Percentiles rank a stretch among this genome's conserved stretches.
Conservation (phyloP, 2,888 invertebrate genomes). For the Caenorhabditis afra region DNA sequence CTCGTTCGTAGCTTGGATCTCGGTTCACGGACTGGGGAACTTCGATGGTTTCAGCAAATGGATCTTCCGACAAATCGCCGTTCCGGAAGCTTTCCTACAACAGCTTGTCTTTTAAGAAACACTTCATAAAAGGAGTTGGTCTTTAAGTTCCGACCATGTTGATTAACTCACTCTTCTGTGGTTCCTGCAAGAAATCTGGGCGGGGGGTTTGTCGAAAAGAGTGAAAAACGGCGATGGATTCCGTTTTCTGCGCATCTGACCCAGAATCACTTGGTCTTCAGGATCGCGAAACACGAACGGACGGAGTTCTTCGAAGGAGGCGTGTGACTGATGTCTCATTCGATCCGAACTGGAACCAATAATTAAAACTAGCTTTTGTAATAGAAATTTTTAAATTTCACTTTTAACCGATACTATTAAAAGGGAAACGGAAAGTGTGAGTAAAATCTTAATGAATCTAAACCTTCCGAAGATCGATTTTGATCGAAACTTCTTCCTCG, state of each 20-base stretch:
- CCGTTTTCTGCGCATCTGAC: constrained; percentile 30
- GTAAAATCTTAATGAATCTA: constrained; percentile 15
- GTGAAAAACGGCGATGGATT: constrained; percentile 61
- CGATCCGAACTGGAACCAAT: constrained; percentile 60
- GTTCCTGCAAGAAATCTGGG: constrained; percentile 24
- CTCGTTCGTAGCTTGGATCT: constrained; percentile 44
- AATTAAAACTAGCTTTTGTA: too few relatives aligned
- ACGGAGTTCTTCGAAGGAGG: constrained; percentile 58
- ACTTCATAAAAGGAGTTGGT: neutral
- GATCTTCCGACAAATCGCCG: constrained; percentile 41
- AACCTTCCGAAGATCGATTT: constrained; percentile 64
- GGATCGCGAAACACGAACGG: constrained; percentile 57
- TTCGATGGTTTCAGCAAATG: constrained; percentile 46
- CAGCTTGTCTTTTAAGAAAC: neutral
- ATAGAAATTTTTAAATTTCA: too few relatives aligned
- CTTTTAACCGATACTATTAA: too few relatives aligned
- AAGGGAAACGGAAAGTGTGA: neutral
- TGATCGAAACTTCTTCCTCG: constrained; percentile 49
- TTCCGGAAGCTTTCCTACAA: constrained; percentile 54
- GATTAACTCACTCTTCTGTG: constrained; percentile 24
- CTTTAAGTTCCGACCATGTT: neutral
- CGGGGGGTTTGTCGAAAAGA: constrained; percentile 51
- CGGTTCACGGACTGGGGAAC: constrained; percentile 44
- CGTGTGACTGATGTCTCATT: constrained; percentile 53
- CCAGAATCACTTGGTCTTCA: constrained; percentile 52